A percentile compares a stretch with the other conserved stretches of the same genome.
These are phyloP conservation scores for Hylomyscus alleni DNA, from an alignment of 2,797 vertebrate genomes.

Conservation along the genomic window DNA sequence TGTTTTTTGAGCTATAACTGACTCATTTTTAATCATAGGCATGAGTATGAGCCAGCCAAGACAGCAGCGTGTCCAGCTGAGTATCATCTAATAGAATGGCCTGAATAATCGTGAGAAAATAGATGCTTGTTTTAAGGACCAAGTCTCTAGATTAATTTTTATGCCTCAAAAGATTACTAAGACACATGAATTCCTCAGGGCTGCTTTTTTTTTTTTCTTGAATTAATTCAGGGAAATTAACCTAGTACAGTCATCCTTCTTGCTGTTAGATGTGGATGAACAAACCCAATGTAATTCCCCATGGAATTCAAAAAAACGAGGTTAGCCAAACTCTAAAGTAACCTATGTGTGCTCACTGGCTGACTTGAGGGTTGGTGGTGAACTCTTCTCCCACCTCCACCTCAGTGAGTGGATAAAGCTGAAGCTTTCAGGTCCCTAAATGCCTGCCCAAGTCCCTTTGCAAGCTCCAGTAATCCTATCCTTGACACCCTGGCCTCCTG, in stretches of 20 bases:
- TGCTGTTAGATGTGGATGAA: constrained; percentile 15
- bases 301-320: neutral
- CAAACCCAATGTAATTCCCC: neutral
- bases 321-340: neutral
- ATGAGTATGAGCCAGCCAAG: neutral
- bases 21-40: neutral
- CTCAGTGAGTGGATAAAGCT: neutral
- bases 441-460: neutral
- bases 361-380: neutral
- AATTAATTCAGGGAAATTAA: neutral
- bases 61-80: neutral
- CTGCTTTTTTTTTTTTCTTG: neutral
- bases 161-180: neutral
- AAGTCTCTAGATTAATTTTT: neutral
- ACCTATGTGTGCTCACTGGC: neutral
- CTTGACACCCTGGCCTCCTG: neutral
- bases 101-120: neutral
- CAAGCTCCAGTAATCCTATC: neutral
- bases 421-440: neutral
- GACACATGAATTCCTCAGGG: neutral
- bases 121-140: constrained; percentile 31
- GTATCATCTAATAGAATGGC: neutral
- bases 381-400: neutral
- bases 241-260: neutral
- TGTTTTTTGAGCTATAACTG: neutral